These are phyloP conservation scores for Carcharodon carcharias DNA, from an alignment of 2,797 vertebrate species.

Conservation along the genomic window DNA sequence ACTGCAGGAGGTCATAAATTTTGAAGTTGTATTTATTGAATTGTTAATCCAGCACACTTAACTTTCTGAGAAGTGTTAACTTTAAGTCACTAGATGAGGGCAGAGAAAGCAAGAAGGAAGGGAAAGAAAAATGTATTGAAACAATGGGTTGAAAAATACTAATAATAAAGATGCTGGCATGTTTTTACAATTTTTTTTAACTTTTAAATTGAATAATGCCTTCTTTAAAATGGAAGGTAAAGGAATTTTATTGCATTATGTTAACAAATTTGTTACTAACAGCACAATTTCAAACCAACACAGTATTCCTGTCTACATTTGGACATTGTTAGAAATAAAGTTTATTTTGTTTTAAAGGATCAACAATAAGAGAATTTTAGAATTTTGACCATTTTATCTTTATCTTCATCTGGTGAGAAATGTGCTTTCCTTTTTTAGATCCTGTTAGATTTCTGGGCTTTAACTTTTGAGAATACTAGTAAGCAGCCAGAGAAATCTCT, in stretches of 20 bases:
- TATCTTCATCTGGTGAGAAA: neutral
- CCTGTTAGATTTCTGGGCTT: neutral
- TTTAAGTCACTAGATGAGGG: neutral
- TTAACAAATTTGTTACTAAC: neutral
- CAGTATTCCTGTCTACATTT: neutral
- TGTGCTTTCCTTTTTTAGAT: neutral
- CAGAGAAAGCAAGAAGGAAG: neutral
- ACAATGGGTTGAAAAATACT: too few species aligned
- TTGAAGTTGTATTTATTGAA: neutral
- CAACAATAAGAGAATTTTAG: neutral
- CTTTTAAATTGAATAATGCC: neutral
- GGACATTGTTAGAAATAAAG: neutral
- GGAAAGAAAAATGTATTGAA: neutral
- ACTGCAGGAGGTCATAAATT: neutral
- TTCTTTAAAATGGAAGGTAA: neutral
- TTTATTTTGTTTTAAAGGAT: neutral
- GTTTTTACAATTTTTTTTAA: neutral
- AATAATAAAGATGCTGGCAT: neutral
- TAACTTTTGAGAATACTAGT: conserved; percentile 2
- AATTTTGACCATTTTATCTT: neutral
- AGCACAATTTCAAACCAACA: neutral
- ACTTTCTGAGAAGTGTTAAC: neutral
- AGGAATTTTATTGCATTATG: neutral
- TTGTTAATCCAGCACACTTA: neutral
- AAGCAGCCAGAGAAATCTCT: neutral